phyloP scores from a whole-genome alignment of 2,113 vertebrate species.

The Catharus minimus region DNA sequence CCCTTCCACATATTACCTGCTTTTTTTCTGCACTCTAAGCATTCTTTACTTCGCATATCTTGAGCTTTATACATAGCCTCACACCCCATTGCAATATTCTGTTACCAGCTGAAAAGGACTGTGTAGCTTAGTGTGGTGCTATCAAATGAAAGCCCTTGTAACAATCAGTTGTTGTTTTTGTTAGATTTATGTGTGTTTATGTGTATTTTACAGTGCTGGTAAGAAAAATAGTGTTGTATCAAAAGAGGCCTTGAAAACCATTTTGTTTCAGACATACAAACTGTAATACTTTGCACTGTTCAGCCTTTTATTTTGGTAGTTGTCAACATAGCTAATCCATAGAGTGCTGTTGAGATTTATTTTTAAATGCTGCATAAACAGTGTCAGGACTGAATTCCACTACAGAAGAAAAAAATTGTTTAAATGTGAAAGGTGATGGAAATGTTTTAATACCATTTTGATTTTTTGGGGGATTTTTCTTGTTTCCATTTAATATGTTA shows the following conservation, averaged over 20 bases:
- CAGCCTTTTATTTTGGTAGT: not conserved
- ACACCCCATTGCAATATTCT: conserved; percentile 35
- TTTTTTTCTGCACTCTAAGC: not conserved
- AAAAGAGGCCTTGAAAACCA: not conserved
- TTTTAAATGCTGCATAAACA: not conserved
- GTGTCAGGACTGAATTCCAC: not conserved
- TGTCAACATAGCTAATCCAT: not conserved
- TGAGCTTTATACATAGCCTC: conserved; percentile 45
- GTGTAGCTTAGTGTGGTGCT: conserved; percentile 50
- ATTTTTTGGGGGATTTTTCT: not conserved
- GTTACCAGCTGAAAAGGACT: conserved; percentile 71
- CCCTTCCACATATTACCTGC: not conserved
- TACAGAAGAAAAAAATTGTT: not conserved
- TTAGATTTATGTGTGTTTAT: not conserved
- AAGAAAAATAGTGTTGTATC: not conserved
- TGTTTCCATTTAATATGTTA: not conserved
- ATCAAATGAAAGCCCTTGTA: conserved; percentile 36
- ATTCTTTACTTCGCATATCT: conserved; percentile 48
- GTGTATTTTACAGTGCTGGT: not conserved
- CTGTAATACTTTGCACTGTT: not conserved
- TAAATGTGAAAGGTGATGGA: not conserved
- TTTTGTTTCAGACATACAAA: not conserved
- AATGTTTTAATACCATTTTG: not conserved
- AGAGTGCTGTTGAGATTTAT: not conserved
- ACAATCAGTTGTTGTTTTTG: conserved; percentile 41